Evolutionary conservation across 2,797 vertebrate genomes (phyloP), one percentile per base, ranked within the genome.

Genomic region (Calcarius lapponicus): DNA sequence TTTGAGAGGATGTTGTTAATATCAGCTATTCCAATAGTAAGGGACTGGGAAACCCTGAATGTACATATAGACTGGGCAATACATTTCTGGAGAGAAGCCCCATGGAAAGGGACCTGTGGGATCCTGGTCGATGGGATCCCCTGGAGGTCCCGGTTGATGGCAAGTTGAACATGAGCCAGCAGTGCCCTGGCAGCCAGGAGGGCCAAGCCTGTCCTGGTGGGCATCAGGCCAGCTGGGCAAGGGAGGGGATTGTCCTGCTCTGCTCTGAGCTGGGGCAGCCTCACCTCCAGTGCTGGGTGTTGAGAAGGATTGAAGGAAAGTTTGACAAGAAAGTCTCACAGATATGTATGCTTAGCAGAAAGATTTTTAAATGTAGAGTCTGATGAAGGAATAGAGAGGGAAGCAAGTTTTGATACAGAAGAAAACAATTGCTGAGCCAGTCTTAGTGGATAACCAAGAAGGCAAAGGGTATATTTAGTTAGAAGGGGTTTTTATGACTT

Each of bases 141-240:
- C 26, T 65, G 21, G 3, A 5, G 2, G 2, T 71, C 21, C n/a
- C 26, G 7, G 18, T 20, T 0, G 0, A 0, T 32, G 45, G 2
- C 21, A 78, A 47, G 34, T 3, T 47, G 45, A 34, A 40, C 13
- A 14, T 0, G 4, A 28, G 15, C 0, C 58, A 84, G 25, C 25
- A 58, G 14, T 47, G 51, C 10, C 58, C n/a, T 47, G 73, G 31
- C n/a, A 60, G 45, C 21, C 34, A 60, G 34, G 26, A 64, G 51
- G 17, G 3, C 5, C 72, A 76, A 0, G 0, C 0, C 0, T 83
- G n/a, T 26, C 29, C 65, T n/a, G 22, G 13, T 20, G 26, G 4
- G 0, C 28, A 51, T 8, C 58, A 40, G 45, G 0, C 21, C 87
- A 71, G 45, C 5, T 0, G 0, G 51, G 22, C 34, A 31, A 60